These are phyloP conservation scores for Nephrotoma flavescens DNA, from an alignment of 2,888 invertebrate genomes.

Conservation along the genomic window DNA sequence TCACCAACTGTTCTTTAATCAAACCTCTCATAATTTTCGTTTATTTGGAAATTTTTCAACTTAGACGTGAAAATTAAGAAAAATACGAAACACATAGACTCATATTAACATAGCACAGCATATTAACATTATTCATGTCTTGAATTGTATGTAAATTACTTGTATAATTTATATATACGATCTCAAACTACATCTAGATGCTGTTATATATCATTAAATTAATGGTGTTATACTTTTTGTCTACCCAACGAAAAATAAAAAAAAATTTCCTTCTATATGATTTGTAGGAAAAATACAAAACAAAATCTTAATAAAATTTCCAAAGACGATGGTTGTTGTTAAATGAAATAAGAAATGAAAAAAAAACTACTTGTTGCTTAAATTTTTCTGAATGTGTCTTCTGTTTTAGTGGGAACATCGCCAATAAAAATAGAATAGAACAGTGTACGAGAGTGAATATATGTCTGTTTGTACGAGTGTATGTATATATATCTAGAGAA, in stretches of 20 bases:
- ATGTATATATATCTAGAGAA: not conserved
- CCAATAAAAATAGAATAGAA: not conserved
- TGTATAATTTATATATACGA: not conserved
- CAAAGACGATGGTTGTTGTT: not conserved
- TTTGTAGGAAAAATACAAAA: not conserved
- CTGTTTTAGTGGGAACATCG: not conserved
- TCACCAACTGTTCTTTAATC: not conserved
- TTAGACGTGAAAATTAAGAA: not conserved
- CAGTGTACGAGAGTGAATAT: not conserved
- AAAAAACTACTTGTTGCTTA: not conserved
- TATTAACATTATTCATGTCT: not conserved
- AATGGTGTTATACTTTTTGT: not conserved
- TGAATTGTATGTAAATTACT: not conserved
- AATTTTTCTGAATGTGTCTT: not conserved
- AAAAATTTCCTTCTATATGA: not conserved
- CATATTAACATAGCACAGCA: not conserved
- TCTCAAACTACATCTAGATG: not conserved
- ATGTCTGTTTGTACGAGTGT: not conserved
- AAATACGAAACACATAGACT: not conserved
- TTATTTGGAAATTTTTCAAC: not conserved
- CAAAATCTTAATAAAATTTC: not conserved
- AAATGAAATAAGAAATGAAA: not conserved
- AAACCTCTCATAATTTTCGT: not conserved
- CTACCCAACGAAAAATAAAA: not conserved
- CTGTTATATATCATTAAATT: not conserved